Percentiles rank a stretch among this genome's conserved stretches.
These are phyloP conservation scores for Tiliacea aurago DNA, from an alignment of 2,888 invertebrate species.

Conservation along the genomic window DNA sequence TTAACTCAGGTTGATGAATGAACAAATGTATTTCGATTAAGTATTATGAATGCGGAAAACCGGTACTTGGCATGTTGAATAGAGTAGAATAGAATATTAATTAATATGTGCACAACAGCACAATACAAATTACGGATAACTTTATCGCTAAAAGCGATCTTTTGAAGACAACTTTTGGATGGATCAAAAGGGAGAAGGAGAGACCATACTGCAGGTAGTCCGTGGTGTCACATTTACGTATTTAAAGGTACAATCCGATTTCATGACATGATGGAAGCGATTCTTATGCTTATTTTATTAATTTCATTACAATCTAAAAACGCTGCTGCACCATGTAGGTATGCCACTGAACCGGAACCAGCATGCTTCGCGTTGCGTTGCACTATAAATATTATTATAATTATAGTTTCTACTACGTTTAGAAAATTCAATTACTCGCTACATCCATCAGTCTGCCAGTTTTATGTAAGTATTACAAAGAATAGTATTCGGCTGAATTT, in stretches of 20 bases:
- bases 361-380: slow-evolving; percentile 26
- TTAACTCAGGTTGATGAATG: neutral
- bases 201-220: too few species aligned
- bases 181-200: too few species aligned
- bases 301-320: slow-evolving; percentile 11
- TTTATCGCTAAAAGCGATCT: too few species aligned
- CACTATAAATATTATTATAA: slow-evolving; percentile 34
- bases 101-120: too few species aligned
- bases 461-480: slow-evolving; percentile 1
- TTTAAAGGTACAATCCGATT: too few species aligned
- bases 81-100: too few species aligned
- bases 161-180: too few species aligned
- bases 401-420: slow-evolving; percentile 23
- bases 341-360: slow-evolving; percentile 42
- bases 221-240: too few species aligned
- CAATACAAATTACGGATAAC: too few species aligned
- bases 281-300: slow-evolving; percentile 14
- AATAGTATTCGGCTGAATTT: neutral
- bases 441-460: slow-evolving; percentile 8
- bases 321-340: slow-evolving; percentile 9
- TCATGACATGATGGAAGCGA: slow-evolving; percentile 3
- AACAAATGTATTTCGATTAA: slow-evolving; percentile 16
- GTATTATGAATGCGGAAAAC: neutral
- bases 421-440: slow-evolving; percentile 19
- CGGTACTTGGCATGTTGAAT: too few species aligned